Evolutionary conservation across 2,797 vertebrate genomes (phyloP).

Genomic region (Petrocephalus sullivani): DNA sequence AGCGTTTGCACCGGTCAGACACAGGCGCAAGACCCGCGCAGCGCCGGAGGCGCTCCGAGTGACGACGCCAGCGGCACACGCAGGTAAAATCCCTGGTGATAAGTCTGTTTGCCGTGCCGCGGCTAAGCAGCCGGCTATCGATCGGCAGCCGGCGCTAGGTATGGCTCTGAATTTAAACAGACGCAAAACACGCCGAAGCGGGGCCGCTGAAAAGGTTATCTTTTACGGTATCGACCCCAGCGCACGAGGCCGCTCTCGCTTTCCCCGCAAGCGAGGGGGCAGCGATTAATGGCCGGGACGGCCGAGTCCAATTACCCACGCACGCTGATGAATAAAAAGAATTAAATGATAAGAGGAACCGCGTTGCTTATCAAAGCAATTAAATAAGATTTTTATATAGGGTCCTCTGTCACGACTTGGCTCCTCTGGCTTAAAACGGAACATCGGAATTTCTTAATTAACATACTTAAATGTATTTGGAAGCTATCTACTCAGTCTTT

Average conservation of each 20-base stretch:
- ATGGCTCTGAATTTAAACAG: conserved; percentile 16
- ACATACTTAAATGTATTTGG: neutral
- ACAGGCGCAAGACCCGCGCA: neutral
- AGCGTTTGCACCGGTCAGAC: neutral
- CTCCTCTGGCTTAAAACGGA: neutral
- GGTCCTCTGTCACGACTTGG: neutral
- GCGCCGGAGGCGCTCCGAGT: too few species aligned
- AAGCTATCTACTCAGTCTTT: neutral
- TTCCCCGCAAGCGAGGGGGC: neutral
- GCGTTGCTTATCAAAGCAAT: neutral
- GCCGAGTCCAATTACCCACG: neutral
- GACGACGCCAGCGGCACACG: neutral
- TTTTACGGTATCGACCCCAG: conserved; percentile 10
- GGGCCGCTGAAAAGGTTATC: neutral
- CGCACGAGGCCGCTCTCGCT: neutral
- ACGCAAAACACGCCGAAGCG: neutral
- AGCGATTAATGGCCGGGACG: neutral
- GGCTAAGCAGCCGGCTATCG: neutral
- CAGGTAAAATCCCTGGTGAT: neutral
- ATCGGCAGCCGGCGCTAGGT: neutral
- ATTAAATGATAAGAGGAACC: conserved; percentile 13
- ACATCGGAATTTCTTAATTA: neutral
- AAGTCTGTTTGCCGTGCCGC: conserved; percentile 15
- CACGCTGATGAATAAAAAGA: neutral
- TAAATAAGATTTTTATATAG: conserved; percentile 1